phyloP scores from a whole-genome alignment of 2,113 vertebrate species.

The Poeciliopsis turrubarensis region DNA sequence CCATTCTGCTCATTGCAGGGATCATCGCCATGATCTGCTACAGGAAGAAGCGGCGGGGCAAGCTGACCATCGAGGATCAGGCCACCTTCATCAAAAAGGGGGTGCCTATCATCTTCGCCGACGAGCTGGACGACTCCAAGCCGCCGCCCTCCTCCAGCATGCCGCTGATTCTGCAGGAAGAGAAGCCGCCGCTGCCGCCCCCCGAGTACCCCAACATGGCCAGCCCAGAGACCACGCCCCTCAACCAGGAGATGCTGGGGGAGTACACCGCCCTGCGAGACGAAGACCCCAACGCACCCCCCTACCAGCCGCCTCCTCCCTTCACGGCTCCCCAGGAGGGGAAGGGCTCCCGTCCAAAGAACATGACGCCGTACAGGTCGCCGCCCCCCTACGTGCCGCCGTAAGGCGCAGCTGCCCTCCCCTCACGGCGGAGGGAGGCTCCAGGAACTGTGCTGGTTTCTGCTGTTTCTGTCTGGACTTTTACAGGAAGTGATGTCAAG shows the following conservation, averaged over 20 bases:
- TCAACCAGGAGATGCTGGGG: conserved; percentile 93
- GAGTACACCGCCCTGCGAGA: conserved; percentile 94
- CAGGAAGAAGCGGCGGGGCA: conserved; percentile 96
- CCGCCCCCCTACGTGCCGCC: conserved; percentile 98
- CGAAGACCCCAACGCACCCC: conserved; percentile 95
- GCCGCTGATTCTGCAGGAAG: conserved; percentile 97
- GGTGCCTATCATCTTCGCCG: conserved; percentile 96
- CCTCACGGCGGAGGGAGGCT: conserved; percentile 49
- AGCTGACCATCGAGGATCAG: conserved; percentile 97
- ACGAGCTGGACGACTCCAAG: conserved; percentile 96
- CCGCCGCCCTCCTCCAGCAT: conserved; percentile 96
- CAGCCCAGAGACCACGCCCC: conserved; percentile 90
- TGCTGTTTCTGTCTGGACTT: conserved; percentile 71
- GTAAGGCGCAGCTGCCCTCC: conserved; percentile 81
- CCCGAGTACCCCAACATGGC: conserved; percentile 96
- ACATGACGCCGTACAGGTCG: conserved; percentile 99
- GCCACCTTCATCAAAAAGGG: conserved; percentile 99
- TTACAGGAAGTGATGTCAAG: conserved; percentile 59
- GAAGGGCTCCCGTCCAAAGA: conserved; percentile 98
- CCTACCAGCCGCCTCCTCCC: conserved; percentile 96
- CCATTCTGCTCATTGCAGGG: conserved; percentile 93
- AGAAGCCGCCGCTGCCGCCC: conserved; percentile 96
- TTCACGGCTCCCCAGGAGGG: conserved; percentile 97
- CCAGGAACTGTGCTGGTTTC: conserved; percentile 63
- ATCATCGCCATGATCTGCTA: conserved; percentile 99